A percentile compares a stretch with the other conserved stretches of the same genome.
These are phyloP conservation scores for Drosophila burlai DNA, from an alignment of 1,140 invertebrate genomes.

Conservation along the genomic window DNA sequence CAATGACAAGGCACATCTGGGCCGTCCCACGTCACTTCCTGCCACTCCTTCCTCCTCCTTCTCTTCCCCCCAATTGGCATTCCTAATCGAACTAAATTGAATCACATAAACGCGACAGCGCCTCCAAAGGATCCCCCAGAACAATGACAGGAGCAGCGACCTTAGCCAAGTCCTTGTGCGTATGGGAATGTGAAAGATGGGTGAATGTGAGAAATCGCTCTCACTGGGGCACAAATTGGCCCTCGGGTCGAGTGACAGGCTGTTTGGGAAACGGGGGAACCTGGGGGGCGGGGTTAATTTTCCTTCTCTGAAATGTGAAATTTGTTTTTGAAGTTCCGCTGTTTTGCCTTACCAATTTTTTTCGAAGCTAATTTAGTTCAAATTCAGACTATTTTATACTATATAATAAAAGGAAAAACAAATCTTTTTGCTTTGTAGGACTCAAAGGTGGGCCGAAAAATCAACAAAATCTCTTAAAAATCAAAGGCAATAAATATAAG, in stretches of 20 bases:
- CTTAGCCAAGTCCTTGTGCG: conserved; percentile 33
- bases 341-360: too few relatives aligned
- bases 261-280: neutral
- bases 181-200: conserved; percentile 19
- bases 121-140: conserved; percentile 14
- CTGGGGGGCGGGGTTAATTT: neutral
- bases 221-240: conserved; percentile 54
- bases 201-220: conserved; percentile 3
- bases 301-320: neutral
- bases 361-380: neutral
- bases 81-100: conserved; percentile 82
- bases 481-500: neutral
- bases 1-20: conserved; percentile 49
- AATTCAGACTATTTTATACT: neutral
- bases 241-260: conserved; percentile 39
- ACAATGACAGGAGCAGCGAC: conserved; percentile 30
- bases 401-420: too few relatives aligned
- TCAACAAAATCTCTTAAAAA: too few relatives aligned
- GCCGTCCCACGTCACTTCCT: neutral
- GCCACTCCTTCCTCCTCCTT: neutral
- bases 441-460: too few relatives aligned
- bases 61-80: conserved; percentile 50
- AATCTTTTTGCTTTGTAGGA: too few relatives aligned
- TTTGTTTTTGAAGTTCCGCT: too few relatives aligned
- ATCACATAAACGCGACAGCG: conserved; percentile 67